Conservation (phyloP, 2,888 invertebrate genomes). For the Stictocephala bisonia region DNA sequence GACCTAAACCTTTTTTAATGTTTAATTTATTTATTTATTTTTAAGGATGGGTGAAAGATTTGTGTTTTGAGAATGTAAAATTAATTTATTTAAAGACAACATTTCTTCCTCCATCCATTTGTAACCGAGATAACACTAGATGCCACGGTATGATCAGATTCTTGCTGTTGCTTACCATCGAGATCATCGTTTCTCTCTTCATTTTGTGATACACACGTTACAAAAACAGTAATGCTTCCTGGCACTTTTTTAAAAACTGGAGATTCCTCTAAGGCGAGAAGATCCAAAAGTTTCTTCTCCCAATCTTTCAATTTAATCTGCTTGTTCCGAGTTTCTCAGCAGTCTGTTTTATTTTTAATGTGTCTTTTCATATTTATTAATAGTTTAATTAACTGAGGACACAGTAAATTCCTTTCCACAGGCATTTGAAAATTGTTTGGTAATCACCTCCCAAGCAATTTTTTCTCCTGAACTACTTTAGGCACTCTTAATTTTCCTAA, state of each 20-base stretch:
- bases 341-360: slow-evolving; percentile 2
- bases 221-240: background rate
- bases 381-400: background rate
- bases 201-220: too few species aligned
- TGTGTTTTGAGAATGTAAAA: too few species aligned
- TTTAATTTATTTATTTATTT: too few species aligned
- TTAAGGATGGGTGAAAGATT: too few species aligned
- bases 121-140: too few species aligned
- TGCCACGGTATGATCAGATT: too few species aligned
- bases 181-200: too few species aligned
- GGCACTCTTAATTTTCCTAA: background rate
- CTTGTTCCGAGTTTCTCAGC: background rate
- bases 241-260: background rate
- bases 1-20: too few species aligned
- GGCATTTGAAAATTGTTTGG: background rate
- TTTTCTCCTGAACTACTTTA: background rate
- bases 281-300: background rate
- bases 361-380: background rate
- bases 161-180: too few species aligned
- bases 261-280: background rate
- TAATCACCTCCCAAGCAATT: background rate
- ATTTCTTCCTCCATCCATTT: too few species aligned
- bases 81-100: too few species aligned
- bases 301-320: slow-evolving; percentile 7
- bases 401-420: background rate